Percentiles rank a stretch among this genome's conserved stretches.
Conservation (phyloP, 2,888 invertebrate genomes). For the Cheilosia impressa region DNA sequence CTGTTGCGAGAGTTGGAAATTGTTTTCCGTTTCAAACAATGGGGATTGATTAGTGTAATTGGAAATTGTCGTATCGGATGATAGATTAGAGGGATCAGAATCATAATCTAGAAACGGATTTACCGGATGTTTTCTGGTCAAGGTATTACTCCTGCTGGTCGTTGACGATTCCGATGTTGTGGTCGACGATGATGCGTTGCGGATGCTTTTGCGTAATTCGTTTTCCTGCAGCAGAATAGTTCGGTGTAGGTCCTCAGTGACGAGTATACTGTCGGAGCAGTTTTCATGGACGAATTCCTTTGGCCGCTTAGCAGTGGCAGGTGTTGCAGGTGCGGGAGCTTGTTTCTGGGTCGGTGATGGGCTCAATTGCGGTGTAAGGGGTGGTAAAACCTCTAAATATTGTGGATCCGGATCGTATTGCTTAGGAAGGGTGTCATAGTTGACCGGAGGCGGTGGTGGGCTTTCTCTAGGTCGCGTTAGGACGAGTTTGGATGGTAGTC, state of each 20-base stretch:
- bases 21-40: constrained; percentile 66
- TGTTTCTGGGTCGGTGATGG: constrained; percentile 65
- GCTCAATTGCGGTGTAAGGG: constrained; percentile 76
- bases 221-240: constrained; percentile 82
- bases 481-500: constrained; percentile 69
- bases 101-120: constrained; percentile 81
- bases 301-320: constrained; percentile 80
- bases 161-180: constrained; percentile 58
- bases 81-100: constrained; percentile 71
- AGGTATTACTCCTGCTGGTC: constrained; percentile 53
- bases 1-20: constrained; percentile 69
- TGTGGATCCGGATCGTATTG: constrained; percentile 77
- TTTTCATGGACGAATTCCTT: constrained; percentile 82
- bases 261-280: constrained; percentile 82
- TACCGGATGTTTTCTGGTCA: constrained; percentile 80
- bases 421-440: constrained; percentile 81
- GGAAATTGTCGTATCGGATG: constrained; percentile 73
- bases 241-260: constrained; percentile 82
- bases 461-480: constrained; percentile 80
- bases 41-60: constrained; percentile 72
- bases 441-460: constrained; percentile 83
- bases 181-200: constrained; percentile 77
- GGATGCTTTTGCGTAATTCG: constrained; percentile 82
- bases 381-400: constrained; percentile 81
- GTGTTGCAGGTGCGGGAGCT: constrained; percentile 75